phyloP scores from a whole-genome alignment of 2,797 vertebrate genomes.

The Syngnathus rostellatus region DNA sequence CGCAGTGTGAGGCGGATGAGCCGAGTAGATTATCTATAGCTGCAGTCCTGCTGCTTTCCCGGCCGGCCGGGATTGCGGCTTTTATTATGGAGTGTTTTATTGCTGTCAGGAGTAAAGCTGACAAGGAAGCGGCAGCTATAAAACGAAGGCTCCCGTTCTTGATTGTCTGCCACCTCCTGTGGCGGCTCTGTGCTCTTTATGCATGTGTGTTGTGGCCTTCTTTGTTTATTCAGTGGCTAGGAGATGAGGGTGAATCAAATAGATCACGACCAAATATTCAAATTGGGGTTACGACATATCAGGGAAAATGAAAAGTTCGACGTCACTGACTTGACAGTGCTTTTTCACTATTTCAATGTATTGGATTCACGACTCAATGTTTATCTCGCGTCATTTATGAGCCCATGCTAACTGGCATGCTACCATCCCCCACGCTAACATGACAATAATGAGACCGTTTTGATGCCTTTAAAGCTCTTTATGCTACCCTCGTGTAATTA shows the following conservation, averaged over 20 bases:
- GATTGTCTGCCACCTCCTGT: slow-evolving; percentile 57
- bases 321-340: background rate
- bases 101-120: slow-evolving; percentile 66
- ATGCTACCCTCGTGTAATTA: background rate
- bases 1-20: slow-evolving; percentile 44
- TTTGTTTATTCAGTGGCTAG: slow-evolving; percentile 39
- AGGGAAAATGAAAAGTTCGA: background rate
- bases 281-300: background rate
- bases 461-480: background rate
- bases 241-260: slow-evolving; percentile 37
- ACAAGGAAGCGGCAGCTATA: slow-evolving; percentile 69
- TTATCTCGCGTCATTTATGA: background rate
- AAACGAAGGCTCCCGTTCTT: slow-evolving; percentile 64
- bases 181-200: slow-evolving; percentile 46
- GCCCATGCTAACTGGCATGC: background rate
- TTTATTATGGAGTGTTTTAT: slow-evolving; percentile 76
- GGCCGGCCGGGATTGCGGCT: slow-evolving; percentile 59
- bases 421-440: background rate
- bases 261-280: slow-evolving; percentile 25
- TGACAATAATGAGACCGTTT: background rate
- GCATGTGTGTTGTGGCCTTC: slow-evolving; percentile 31
- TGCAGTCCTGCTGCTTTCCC: slow-evolving; percentile 58
- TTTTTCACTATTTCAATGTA: background rate
- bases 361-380: background rate
- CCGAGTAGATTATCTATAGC: slow-evolving; percentile 67